A percentile compares a stretch with the other conserved stretches of the same genome.
Conservation (phyloP, 2,888 invertebrate species). For the Conus canariensis region DNA sequence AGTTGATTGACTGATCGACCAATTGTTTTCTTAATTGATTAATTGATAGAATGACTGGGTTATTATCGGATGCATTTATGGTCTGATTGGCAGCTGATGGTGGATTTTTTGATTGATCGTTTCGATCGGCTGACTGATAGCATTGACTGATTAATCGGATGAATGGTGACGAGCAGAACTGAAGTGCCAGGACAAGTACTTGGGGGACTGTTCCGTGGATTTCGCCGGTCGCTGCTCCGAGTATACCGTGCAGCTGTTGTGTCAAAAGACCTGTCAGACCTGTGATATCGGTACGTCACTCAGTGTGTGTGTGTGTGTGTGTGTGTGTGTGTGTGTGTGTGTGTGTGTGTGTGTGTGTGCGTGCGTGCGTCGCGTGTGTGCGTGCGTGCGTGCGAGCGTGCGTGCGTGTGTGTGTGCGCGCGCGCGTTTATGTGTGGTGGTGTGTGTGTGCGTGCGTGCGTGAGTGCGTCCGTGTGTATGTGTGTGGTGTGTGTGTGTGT, state of each 20-base stretch:
- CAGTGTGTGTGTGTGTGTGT: neutral
- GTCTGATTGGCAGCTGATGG: neutral
- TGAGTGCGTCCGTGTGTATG: no score
- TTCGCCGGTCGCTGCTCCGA: slow-evolving; percentile 12
- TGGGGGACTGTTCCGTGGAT: neutral
- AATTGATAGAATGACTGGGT: neutral
- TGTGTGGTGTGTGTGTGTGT: no score
- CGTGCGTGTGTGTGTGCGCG: no score
- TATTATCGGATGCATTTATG: neutral
- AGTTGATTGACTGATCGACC: neutral
- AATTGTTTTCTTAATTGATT: neutral
- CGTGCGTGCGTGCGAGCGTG: neutral
- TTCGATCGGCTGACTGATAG: neutral
- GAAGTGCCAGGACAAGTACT: slow-evolving; percentile 20
- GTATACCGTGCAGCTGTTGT: slow-evolving; percentile 23
- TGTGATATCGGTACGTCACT: slow-evolving; percentile 21
- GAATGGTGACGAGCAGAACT: neutral
- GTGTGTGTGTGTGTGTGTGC: neutral
- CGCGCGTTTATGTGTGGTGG: no score
- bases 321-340: slow-evolving; percentile 12
- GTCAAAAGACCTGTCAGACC: slow-evolving; percentile 23
- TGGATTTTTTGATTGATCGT: neutral
- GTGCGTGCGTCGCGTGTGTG: neutral
- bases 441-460: no score
- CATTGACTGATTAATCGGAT: neutral